Evolutionary conservation across 1,140 invertebrate species (phyloP).

Genomic region (Platyscapa corneri): DNA sequence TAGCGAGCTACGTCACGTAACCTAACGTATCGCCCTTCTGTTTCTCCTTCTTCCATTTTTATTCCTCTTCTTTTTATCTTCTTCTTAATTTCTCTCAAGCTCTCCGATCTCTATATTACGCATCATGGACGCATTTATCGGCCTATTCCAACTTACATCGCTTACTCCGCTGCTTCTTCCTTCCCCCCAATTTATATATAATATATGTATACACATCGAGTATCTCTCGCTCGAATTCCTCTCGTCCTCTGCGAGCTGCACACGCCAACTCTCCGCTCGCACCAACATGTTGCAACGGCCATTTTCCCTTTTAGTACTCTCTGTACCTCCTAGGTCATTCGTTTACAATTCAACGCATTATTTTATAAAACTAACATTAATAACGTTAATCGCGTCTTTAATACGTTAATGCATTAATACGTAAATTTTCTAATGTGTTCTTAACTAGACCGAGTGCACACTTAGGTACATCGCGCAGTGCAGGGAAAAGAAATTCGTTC

Average conservation of each 20-base stretch:
- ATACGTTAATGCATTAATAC: too few species aligned
- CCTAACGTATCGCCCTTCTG: neutral
- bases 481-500: too few species aligned
- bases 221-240: slow-evolving; percentile 33
- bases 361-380: too few species aligned
- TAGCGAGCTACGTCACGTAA: neutral
- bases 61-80: neutral
- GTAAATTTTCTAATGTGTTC: too few species aligned
- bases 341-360: neutral
- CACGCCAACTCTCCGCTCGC: neutral
- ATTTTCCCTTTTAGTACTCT: neutral
- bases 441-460: too few species aligned
- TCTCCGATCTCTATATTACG: slow-evolving; percentile 30
- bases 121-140: slow-evolving; percentile 45
- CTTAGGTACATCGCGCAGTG: too few species aligned
- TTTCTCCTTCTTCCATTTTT: neutral
- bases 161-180: slow-evolving; percentile 25
- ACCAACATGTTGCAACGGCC: neutral
- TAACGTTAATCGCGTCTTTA: too few species aligned
- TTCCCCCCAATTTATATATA: slow-evolving; percentile 23
- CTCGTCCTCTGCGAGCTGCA: slow-evolving; percentile 6
- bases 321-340: neutral
- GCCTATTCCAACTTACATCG: slow-evolving; percentile 38
- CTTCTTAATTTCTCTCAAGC: slow-evolving; percentile 20
- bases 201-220: slow-evolving; percentile 26